phyloP scores from a whole-genome alignment of 1,140 invertebrate genomes.

The Riptortus pedestris region DNA sequence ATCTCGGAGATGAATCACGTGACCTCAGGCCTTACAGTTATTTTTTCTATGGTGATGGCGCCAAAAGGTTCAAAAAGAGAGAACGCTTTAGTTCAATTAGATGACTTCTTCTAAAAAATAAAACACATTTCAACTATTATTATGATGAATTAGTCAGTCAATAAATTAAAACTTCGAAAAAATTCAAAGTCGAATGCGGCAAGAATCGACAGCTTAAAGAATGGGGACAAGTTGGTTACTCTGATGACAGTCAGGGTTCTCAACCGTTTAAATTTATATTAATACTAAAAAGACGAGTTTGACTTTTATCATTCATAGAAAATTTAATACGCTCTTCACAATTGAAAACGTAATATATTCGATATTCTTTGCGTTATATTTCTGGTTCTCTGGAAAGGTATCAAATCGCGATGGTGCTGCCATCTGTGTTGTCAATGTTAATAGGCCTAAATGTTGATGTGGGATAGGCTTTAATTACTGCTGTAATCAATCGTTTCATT shows the following conservation, averaged over 20 bases:
- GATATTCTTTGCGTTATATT: no score
- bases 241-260: slow-evolving; percentile 34
- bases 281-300: no score
- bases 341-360: no score
- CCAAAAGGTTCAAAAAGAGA: slow-evolving; percentile 46
- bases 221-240: slow-evolving; percentile 48
- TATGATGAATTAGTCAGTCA: no score
- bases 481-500: slow-evolving; percentile 27
- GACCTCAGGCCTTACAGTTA: slow-evolving; percentile 42
- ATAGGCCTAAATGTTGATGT: slow-evolving; percentile 38
- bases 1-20: slow-evolving; percentile 40
- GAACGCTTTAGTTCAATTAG: slow-evolving; percentile 39
- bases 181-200: not conserved
- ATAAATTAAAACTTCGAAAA: not conserved
- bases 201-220: slow-evolving; percentile 32
- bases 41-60: slow-evolving; percentile 50
- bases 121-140: no score
- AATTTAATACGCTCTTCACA: no score
- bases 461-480: slow-evolving; percentile 31
- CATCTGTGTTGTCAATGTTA: slow-evolving; percentile 60
- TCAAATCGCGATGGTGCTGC: slow-evolving; percentile 42
- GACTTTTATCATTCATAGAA: no score
- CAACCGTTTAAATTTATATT: not conserved
- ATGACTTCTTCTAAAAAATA: no score
- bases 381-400: no score